Evolutionary conservation across 2,113 vertebrate genomes (phyloP).

Genomic region (Centropristis striata): DNA sequence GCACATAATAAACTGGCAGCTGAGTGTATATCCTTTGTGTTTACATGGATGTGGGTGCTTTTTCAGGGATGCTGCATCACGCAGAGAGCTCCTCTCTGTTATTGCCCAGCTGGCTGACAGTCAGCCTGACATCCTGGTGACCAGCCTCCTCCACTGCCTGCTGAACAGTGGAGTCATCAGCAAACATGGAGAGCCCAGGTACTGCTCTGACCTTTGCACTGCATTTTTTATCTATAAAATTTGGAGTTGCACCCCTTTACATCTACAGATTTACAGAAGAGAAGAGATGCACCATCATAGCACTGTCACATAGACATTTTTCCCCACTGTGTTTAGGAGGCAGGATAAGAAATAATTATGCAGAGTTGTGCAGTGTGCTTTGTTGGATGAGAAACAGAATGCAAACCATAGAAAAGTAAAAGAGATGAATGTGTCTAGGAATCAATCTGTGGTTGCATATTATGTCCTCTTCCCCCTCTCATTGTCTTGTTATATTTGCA

Average conservation of each 20-base stretch:
- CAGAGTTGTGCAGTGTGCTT: too few species aligned
- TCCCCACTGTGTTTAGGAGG: not conserved
- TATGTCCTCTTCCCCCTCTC: not conserved
- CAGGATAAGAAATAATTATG: not conserved
- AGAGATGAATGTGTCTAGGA: not conserved
- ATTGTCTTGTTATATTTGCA: slow-evolving; percentile 68
- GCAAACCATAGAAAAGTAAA: not conserved
- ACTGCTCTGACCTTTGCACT: not conserved
- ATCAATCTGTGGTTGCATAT: not conserved
- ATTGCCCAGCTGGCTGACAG: slow-evolving; percentile 91
- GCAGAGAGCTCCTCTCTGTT: slow-evolving; percentile 90
- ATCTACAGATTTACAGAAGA: not conserved
- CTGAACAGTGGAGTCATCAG: slow-evolving; percentile 90
- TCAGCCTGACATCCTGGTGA: slow-evolving; percentile 91
- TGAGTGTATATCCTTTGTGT: not conserved
- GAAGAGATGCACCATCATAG: not conserved
- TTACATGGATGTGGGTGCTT: not conserved
- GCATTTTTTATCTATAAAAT: not conserved
- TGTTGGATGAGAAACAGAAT: not conserved
- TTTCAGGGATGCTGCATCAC: slow-evolving; percentile 92
- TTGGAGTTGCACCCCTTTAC: too few species aligned
- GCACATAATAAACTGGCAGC: not conserved
- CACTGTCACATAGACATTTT: too few species aligned
- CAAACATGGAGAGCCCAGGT: slow-evolving; percentile 91
- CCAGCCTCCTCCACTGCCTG: slow-evolving; percentile 90